A percentile compares a stretch with the other conserved stretches of the same genome.
Conservation (phyloP, 2,113 vertebrate genomes). For the Campylomormyrus tamandua region DNA sequence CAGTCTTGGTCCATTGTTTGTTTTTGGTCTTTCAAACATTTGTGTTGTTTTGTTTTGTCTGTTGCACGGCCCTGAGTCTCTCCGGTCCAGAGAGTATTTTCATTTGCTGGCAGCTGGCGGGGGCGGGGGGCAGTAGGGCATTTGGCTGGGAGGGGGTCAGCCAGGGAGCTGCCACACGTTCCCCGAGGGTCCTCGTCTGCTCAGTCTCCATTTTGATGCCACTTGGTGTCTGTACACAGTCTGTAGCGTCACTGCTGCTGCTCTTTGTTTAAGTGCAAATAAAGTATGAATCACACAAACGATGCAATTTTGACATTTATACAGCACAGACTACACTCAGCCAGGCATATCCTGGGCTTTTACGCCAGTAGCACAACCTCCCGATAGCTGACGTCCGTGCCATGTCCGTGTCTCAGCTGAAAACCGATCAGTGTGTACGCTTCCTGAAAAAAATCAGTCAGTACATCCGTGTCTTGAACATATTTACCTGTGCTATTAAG, state of each 20-base stretch:
- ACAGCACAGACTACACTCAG: background rate
- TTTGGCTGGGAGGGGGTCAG: background rate
- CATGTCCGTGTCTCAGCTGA: background rate
- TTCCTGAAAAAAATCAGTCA: background rate
- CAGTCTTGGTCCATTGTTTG: background rate
- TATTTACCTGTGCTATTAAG: background rate
- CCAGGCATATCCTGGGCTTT: background rate
- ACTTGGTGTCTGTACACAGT: background rate
- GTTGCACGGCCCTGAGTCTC: background rate
- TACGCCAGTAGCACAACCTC: background rate
- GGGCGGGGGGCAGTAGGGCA: background rate
- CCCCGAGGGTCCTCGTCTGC: background rate
- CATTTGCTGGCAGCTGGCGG: background rate
- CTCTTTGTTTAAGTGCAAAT: background rate
- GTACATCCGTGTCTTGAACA: background rate
- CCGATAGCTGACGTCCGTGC: background rate
- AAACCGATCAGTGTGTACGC: background rate
- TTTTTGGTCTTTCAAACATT: background rate
- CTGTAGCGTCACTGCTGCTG: background rate
- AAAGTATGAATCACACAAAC: background rate
- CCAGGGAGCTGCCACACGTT: background rate
- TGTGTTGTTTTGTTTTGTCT: background rate
- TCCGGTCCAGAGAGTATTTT: background rate
- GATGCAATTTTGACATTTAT: background rate
- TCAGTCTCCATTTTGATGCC: background rate